These are phyloP conservation scores for Thelaira solivaga DNA, from an alignment of 2,888 invertebrate species.

Conservation along the genomic window DNA sequence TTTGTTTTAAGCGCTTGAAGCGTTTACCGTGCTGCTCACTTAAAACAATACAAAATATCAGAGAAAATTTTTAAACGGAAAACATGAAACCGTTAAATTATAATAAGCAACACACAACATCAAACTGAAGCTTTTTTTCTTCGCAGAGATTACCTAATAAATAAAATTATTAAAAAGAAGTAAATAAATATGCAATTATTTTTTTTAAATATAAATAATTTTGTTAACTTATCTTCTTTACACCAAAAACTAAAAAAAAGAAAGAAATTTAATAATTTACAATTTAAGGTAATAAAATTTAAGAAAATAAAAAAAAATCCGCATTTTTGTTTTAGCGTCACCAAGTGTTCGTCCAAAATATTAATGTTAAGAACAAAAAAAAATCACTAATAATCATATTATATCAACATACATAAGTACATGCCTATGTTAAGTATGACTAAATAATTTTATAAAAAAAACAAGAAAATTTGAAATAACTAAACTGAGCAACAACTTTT, in stretches of 20 bases:
- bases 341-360: constrained; percentile 60
- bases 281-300: constrained; percentile 35
- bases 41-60: constrained; percentile 50
- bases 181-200: constrained; percentile 33
- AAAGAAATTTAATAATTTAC: constrained; percentile 37
- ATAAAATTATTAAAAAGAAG: constrained; percentile 18
- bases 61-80: constrained; percentile 31
- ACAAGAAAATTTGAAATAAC: too few species aligned
- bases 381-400: constrained; percentile 11
- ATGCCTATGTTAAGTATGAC: not conserved
- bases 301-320: constrained; percentile 19
- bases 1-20: constrained; percentile 56
- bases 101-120: constrained; percentile 44
- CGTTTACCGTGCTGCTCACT: constrained; percentile 58
- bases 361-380: constrained; percentile 37
- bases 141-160: constrained; percentile 52
- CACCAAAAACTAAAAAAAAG: constrained; percentile 35
- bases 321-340: constrained; percentile 55
- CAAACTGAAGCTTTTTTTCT: constrained; percentile 60
- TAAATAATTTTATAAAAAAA: not conserved
- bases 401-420: not conserved
- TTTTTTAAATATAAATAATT: constrained; percentile 13
- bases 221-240: constrained; percentile 31
- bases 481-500: not conserved
- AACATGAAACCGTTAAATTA: constrained; percentile 64